Conservation (phyloP, 2,113 vertebrate species). For the Galeopterus variegatus region DNA sequence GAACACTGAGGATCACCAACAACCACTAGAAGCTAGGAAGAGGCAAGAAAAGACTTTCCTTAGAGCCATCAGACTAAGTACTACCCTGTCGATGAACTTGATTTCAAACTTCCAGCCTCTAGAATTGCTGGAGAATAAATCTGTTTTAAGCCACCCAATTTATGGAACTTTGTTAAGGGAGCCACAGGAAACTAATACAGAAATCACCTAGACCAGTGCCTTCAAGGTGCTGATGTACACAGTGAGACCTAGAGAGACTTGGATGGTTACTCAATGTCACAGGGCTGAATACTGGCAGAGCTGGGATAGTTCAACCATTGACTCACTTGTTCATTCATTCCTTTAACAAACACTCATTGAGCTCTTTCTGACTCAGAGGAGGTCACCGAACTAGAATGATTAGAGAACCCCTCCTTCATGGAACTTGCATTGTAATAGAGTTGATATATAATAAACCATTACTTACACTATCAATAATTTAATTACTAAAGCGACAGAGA, state of each 20-base stretch:
- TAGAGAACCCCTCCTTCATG: neutral
- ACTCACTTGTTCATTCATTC: neutral
- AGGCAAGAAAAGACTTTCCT: neutral
- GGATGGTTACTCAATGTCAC: neutral
- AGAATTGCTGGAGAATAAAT: neutral
- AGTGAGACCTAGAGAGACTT: neutral
- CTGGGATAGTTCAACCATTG: neutral
- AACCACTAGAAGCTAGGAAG: neutral
- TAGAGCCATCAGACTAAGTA: neutral
- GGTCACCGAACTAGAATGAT: neutral
- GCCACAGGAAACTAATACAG: neutral
- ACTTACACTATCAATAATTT: neutral
- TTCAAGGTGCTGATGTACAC: neutral
- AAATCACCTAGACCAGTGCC: neutral
- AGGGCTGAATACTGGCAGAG: neutral
- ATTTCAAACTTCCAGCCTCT: neutral
- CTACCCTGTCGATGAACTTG: neutral
- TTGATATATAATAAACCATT: neutral
- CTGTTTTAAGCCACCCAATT: neutral
- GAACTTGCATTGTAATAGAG: neutral
- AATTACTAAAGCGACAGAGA: constrained; percentile 9
- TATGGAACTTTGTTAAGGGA: neutral
- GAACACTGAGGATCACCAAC: neutral
- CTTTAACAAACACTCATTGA: neutral
- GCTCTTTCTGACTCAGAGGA: neutral